phyloP scores from a whole-genome alignment of 2,888 invertebrate species.

The Hoplodrina ambigua region DNA sequence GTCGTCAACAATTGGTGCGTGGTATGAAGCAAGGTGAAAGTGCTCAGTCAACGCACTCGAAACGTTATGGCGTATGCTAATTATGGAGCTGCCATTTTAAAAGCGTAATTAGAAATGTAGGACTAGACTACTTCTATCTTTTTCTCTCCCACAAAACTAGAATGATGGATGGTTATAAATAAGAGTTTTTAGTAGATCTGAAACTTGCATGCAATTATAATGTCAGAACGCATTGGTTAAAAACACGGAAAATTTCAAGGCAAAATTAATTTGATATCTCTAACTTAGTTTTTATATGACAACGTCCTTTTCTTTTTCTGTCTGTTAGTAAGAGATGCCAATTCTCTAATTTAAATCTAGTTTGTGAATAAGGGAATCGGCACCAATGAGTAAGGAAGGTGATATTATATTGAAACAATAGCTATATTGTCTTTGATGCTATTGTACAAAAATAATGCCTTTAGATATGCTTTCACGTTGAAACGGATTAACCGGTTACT shows the following conservation, averaged over 20 bases:
- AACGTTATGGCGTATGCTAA: slow-evolving; percentile 70
- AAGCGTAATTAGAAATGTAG: slow-evolving; percentile 43
- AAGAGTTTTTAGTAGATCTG: no score
- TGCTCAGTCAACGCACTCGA: slow-evolving; percentile 48
- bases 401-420: slow-evolving; percentile 49
- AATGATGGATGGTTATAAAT: no score
- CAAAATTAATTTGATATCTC: no score
- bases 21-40: slow-evolving; percentile 68
- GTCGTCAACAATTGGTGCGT: slow-evolving; percentile 82
- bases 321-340: no score
- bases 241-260: no score
- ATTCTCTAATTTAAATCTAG: no score
- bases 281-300: no score
- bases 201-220: no score
- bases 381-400: slow-evolving; percentile 17
- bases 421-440: slow-evolving; percentile 45
- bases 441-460: slow-evolving; percentile 52
- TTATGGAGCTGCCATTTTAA: slow-evolving; percentile 54
- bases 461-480: slow-evolving; percentile 62
- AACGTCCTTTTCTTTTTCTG: no score
- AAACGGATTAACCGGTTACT: slow-evolving; percentile 61
- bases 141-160: no score
- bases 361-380: no score
- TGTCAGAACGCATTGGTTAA: no score
- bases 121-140: background rate